Percentiles rank a stretch among this genome's conserved stretches.
Conservation (phyloP, 1,140 invertebrate genomes). For the Steinernema feltiae region DNA sequence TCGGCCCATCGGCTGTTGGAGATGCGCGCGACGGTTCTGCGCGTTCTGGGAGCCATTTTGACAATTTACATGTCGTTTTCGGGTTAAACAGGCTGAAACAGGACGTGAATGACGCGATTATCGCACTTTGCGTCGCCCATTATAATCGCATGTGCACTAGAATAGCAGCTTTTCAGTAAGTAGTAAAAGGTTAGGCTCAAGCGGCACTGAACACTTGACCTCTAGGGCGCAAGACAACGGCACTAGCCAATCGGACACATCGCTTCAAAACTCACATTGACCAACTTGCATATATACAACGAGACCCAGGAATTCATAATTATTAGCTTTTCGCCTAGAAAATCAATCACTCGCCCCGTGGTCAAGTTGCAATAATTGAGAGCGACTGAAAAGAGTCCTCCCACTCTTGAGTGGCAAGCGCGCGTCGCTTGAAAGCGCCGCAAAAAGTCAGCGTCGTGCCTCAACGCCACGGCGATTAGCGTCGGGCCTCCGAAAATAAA, state of each 20-base stretch:
- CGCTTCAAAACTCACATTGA: not conserved
- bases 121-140: not conserved
- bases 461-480: not conserved
- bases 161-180: no score
- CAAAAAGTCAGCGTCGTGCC: not conserved
- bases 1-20: slow-evolving; percentile 4
- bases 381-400: not conserved
- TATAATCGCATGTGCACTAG: no score
- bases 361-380: slow-evolving; percentile 15
- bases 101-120: not conserved
- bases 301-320: not conserved
- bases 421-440: not conserved
- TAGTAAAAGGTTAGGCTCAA: no score
- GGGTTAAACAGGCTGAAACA: not conserved
- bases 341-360: not conserved
- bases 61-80: not conserved
- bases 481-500: not conserved
- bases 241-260: no score
- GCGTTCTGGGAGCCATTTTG: not conserved
- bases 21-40: not conserved
- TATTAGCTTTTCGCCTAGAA: not conserved
- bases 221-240: no score
- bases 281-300: not conserved
- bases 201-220: no score
- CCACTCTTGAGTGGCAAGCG: not conserved